phyloP scores from a whole-genome alignment of 37 sponge, comb jelly and placozoan species.

The Oscarella lobularis region DNA sequence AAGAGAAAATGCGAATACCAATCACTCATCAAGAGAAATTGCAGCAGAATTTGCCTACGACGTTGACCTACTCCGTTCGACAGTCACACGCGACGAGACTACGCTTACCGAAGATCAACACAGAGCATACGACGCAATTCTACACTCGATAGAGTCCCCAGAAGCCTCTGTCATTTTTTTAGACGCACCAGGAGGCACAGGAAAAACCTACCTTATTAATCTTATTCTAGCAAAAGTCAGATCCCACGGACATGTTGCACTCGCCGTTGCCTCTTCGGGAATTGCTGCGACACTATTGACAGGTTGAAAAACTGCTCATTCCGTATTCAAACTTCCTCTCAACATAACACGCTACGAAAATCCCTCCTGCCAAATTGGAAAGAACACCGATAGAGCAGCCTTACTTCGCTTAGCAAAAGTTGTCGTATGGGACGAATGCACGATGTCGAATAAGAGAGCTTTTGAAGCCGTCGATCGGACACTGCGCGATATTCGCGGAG shows the following conservation, averaged over 20 bases:
- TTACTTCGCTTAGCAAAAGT: neutral
- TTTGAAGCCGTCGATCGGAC: slow-evolving; percentile 17
- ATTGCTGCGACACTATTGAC: slow-evolving; percentile 23
- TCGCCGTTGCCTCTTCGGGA: slow-evolving; percentile 27
- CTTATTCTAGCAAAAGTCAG: slow-evolving; percentile 14
- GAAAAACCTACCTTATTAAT: slow-evolving; percentile 10
- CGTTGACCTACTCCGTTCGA: no score
- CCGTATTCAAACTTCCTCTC: slow-evolving; percentile 16
- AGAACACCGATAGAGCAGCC: slow-evolving; percentile 11
- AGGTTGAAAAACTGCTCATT: slow-evolving; percentile 25
- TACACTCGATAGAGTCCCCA: no score
- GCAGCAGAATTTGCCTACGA: no score
- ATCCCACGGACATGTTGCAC: slow-evolving; percentile 8
- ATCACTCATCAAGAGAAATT: no score
- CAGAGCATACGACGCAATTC: no score
- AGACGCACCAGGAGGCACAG: neutral
- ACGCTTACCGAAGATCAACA: no score
- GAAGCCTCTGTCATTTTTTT: no score
- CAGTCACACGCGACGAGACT: no score
- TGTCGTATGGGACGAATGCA: slow-evolving; percentile 31
- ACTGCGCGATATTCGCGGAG: slow-evolving; percentile 8
- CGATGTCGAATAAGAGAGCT: slow-evolving; percentile 21
- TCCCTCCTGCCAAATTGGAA: slow-evolving; percentile 11
- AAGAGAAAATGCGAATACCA: no score
- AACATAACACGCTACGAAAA: slow-evolving; percentile 5